A percentile compares a stretch with the other conserved stretches of the same genome.
Evolutionary conservation across 2,888 invertebrate species (phyloP).

Genomic region (Drosophila prolongata): DNA sequence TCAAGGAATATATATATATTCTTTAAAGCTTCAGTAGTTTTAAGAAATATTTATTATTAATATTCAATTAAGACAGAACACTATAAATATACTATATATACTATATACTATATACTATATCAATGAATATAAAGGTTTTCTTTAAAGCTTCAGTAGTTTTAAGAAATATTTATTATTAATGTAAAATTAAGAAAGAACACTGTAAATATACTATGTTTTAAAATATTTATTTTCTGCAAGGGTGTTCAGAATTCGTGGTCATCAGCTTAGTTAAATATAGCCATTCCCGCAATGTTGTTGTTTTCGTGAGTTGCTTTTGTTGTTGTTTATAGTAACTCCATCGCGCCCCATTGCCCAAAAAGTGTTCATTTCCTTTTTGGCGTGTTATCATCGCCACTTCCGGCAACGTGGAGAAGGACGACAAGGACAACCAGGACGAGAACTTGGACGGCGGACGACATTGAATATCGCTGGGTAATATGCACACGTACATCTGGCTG

Average conservation of each 20-base stretch:
- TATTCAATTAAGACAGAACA: too few species aligned
- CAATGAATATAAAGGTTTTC: too few species aligned
- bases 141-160: too few species aligned
- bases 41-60: too few species aligned
- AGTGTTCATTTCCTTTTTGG: conserved; percentile 80
- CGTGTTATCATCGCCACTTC: conserved; percentile 79
- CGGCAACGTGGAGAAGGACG: conserved; percentile 21
- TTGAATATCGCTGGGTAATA: conserved; percentile 36
- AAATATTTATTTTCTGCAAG: background rate
- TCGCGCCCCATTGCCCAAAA: conserved; percentile 62
- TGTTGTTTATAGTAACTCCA: conserved; percentile 52
- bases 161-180: too few species aligned
- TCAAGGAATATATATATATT: too few species aligned
- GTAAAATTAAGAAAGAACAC: too few species aligned
- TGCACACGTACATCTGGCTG: background rate
- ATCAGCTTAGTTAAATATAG: background rate
- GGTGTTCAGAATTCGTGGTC: background rate
- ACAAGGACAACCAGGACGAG: conserved; percentile 41
- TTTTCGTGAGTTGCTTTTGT: conserved; percentile 10
- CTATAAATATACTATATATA: too few species aligned
- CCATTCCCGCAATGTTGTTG: conserved; percentile 5
- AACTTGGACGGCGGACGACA: conserved; percentile 38
- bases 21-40: too few species aligned
- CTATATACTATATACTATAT: too few species aligned
- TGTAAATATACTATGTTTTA: too few species aligned